A percentile compares a stretch with the other conserved stretches of the same genome.
phyloP scores from a whole-genome alignment of 2,888 invertebrate species.

The Stenotaenia linearis region DNA sequence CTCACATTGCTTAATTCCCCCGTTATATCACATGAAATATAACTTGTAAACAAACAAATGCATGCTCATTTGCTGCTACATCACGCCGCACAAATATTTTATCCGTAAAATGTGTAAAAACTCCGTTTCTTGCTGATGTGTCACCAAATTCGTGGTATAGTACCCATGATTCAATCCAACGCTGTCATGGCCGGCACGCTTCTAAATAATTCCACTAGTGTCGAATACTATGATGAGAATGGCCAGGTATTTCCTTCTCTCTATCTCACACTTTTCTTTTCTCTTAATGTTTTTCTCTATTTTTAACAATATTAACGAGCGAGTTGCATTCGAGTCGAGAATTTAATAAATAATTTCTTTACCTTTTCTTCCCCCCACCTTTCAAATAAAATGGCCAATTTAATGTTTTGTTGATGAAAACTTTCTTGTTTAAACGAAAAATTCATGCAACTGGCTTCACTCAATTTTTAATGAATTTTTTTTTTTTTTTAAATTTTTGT shows the following conservation, averaged over 20 bases:
- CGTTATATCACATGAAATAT: conserved; percentile 38
- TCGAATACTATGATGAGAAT: conserved; percentile 49
- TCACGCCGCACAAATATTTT: background rate
- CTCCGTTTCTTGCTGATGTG: background rate
- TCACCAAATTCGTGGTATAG: conserved; percentile 30
- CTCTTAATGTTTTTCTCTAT: background rate
- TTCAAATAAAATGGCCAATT: background rate
- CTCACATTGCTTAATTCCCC: conserved; percentile 50
- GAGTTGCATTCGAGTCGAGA: background rate
- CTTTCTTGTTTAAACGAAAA: background rate
- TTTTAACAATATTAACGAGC: background rate
- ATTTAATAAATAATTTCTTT: no score
- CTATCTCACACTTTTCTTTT: background rate
- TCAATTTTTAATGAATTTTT: background rate
- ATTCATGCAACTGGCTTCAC: background rate
- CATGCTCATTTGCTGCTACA: background rate
- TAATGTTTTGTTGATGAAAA: background rate
- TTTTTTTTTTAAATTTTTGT: background rate
- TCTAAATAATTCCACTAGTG: conserved; percentile 46
- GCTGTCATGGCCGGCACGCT: conserved; percentile 39
- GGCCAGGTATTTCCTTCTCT: conserved; percentile 45
- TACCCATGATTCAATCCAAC: conserved; percentile 38
- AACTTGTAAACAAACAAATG: background rate
- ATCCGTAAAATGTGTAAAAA: background rate
- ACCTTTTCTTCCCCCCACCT: no score